phyloP scores from a whole-genome alignment of 2,888 invertebrate species.

The Eremobia ochroleuca region DNA sequence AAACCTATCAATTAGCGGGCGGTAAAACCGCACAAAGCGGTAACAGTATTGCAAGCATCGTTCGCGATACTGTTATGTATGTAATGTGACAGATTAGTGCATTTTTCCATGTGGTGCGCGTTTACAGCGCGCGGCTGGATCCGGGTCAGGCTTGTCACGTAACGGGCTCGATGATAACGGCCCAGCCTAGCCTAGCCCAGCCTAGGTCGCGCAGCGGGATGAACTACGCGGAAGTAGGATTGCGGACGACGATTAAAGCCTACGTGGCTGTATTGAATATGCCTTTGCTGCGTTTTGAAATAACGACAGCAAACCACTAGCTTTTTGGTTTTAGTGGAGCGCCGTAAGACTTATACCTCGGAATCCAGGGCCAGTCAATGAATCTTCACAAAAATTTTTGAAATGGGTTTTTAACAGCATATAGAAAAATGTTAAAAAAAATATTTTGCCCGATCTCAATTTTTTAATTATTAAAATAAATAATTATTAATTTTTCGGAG shows the following conservation, averaged over 20 bases:
- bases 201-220: constrained; percentile 90
- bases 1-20: constrained; percentile 51
- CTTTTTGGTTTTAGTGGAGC: neutral
- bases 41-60: constrained; percentile 54
- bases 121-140: constrained; percentile 77
- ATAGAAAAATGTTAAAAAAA: too few species aligned
- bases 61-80: constrained; percentile 55
- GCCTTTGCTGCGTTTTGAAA: constrained; percentile 34
- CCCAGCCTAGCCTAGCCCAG: constrained; percentile 82
- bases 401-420: too few species aligned
- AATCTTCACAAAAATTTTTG: too few species aligned
- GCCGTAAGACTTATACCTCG: too few species aligned
- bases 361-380: too few species aligned
- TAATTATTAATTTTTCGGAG: too few species aligned
- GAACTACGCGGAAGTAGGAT: constrained; percentile 89
- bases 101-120: constrained; percentile 77
- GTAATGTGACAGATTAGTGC: constrained; percentile 76
- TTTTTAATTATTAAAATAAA: too few species aligned
- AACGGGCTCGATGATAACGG: constrained; percentile 89
- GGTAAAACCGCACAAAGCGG: constrained; percentile 56
- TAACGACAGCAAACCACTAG: constrained; percentile 27
- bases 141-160: constrained; percentile 90
- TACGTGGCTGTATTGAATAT: constrained; percentile 59
- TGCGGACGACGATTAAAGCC: constrained; percentile 81
- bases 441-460: too few species aligned